Base-by-base conservation (phyloP, 1,140 invertebrate genomes). In the Caenorhabditis brenneri region DNA sequence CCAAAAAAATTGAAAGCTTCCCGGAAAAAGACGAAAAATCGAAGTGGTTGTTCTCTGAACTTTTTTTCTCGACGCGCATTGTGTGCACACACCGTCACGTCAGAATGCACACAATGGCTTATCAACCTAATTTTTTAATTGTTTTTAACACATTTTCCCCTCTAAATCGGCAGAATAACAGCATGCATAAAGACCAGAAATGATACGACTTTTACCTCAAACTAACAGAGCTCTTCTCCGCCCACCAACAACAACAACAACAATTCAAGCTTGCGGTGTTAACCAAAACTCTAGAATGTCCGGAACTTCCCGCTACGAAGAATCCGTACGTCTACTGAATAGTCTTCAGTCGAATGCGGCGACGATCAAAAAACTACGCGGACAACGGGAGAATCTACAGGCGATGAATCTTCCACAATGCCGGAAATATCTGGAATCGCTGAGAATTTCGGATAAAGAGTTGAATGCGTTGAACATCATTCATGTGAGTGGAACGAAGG, bases 401-500 rank as follows among this genome's bases (percentile, higher is more conserved):
- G 81, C 60, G 51, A 51, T 39, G 79, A 87, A 86, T 80, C 33
- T 87, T 39, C 79, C 65, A 24, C 80, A 86, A 79, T 87, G 83
- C n/a, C 12, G 31, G 33, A 39, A 60, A 19, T 86, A 65, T 81
- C 39, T 87, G 16, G 55, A 65, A 39, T 29, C 29, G 0, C 27
- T 79, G 15, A 86, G 60, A 24, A 79, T 87, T 36, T 36, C 69
- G 27, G 86, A 81, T 33, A 48, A 85, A n/a, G 89, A 93, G 85
- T 83, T 93, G 19, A 91, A 93, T 85, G 84, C 86, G 24, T 89
- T 98, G 15, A 94, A 95, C 79, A 92, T 97, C 9, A 97, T 99
- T 87, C 97, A 99, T 92, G 94, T 99, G 0, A 93, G 95, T 87
- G 98, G 98, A 7, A 99, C 97, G 0, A 99, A 99, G 93, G 97